phyloP scores from a whole-genome alignment of 2,888 invertebrate species.

The Crioceris asparagi region DNA sequence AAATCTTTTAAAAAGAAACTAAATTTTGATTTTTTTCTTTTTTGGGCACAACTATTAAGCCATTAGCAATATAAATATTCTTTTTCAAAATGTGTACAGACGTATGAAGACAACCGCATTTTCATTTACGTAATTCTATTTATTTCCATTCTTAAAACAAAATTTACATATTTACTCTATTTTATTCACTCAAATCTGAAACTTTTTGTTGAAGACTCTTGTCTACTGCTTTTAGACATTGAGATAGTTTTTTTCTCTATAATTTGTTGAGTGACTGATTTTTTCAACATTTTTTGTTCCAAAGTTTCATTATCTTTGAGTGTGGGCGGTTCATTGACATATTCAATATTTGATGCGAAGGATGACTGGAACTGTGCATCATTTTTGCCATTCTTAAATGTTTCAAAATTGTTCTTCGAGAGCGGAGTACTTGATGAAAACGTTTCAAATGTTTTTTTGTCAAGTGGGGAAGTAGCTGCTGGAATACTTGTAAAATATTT shows the following conservation, averaged over 20 bases:
- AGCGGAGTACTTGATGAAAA: constrained; percentile 22
- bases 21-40: no score
- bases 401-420: constrained; percentile 23
- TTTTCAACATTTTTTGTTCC: constrained; percentile 55
- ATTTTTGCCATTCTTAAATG: constrained; percentile 28
- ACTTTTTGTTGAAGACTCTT: constrained; percentile 36
- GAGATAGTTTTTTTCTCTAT: constrained; percentile 59
- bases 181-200: constrained; percentile 36
- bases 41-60: no score
- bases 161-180: no score
- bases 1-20: no score
- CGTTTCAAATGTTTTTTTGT: constrained; percentile 23
- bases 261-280: constrained; percentile 57
- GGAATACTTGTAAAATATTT: constrained; percentile 33
- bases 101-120: no score
- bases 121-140: no score
- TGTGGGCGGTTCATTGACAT: constrained; percentile 31
- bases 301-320: constrained; percentile 44
- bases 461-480: constrained; percentile 20
- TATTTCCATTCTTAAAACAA: no score
- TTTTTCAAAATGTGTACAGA: no score
- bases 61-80: no score
- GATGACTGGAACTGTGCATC: constrained; percentile 28
- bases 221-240: constrained; percentile 42
- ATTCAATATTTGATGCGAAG: constrained; percentile 32